phyloP scores from a whole-genome alignment of 2,888 invertebrate genomes.

The Bedellia somnulentella region DNA sequence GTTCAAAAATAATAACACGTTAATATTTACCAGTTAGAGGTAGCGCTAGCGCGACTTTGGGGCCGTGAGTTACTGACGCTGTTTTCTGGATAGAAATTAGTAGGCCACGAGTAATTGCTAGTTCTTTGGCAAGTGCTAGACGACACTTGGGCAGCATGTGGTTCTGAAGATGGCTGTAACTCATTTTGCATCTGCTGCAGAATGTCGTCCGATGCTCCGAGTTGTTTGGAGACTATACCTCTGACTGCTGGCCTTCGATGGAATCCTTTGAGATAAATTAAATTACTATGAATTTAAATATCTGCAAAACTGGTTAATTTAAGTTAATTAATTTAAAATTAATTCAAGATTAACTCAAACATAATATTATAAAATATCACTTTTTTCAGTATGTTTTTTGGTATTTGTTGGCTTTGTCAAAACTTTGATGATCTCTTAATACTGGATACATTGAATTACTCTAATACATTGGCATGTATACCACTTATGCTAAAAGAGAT shows the following conservation, averaged over 20 bases:
- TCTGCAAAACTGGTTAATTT: background rate
- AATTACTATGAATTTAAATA: background rate
- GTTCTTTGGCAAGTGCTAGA: constrained; percentile 39
- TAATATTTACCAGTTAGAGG: constrained; percentile 32
- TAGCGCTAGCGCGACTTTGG: constrained; percentile 37
- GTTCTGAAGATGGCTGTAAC: constrained; percentile 37
- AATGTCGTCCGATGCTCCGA: constrained; percentile 80
- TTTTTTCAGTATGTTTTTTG: too few species aligned
- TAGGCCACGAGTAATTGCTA: constrained; percentile 62
- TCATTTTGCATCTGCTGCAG: constrained; percentile 80
- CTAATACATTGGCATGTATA: too few species aligned
- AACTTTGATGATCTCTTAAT: too few species aligned
- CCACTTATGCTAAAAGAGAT: too few species aligned
- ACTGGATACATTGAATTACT: too few species aligned
- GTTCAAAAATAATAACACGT: too few species aligned
- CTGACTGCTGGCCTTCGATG: constrained; percentile 86
- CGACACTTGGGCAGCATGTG: constrained; percentile 21
- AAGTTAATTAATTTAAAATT: too few species aligned
- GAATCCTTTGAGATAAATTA: constrained; percentile 48
- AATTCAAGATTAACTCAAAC: too few species aligned
- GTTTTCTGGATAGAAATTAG: constrained; percentile 67
- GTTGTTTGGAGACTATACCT: constrained; percentile 75
- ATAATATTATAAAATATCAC: too few species aligned
- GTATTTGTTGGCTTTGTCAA: too few species aligned
- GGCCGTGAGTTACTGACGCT: constrained; percentile 42